Conservation (phyloP, 2,888 invertebrate genomes). For the Urechis unicinctus region DNA sequence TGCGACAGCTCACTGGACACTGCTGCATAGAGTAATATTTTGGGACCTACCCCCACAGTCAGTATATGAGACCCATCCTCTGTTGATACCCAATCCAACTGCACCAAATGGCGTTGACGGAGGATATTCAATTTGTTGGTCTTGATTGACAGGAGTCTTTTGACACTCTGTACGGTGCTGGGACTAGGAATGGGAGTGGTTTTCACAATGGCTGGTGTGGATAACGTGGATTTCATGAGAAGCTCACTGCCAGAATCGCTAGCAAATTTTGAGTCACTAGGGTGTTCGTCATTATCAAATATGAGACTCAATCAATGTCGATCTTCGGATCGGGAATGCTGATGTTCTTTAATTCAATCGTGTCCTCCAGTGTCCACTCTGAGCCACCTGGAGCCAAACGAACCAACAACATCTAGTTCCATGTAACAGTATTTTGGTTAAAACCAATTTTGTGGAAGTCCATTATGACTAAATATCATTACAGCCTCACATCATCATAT, state of each 20-base stretch:
- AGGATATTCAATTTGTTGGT: slow-evolving; percentile 28
- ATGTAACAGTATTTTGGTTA: no score
- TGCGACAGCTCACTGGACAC: slow-evolving; percentile 91
- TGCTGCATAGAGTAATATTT: slow-evolving; percentile 24
- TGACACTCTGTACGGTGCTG: slow-evolving; percentile 36
- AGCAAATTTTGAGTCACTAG: background rate
- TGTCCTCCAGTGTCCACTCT: slow-evolving; percentile 88
- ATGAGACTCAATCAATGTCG: slow-evolving; percentile 28
- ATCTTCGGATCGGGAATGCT: slow-evolving; percentile 58
- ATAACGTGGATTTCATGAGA: slow-evolving; percentile 10
- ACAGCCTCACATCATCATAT: background rate
- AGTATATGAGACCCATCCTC: slow-evolving; percentile 98
- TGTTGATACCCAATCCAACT: slow-evolving; percentile 97
- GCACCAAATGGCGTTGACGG: slow-evolving; percentile 61
- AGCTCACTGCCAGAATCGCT: background rate
- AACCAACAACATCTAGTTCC: no score
- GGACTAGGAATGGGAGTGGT: slow-evolving; percentile 35
- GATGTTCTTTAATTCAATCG: slow-evolving; percentile 87
- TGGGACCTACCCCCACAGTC: slow-evolving; percentile 78
- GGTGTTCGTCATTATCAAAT: slow-evolving; percentile 8
- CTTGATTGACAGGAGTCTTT: slow-evolving; percentile 7
- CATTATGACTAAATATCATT: no score
- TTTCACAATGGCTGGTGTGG: slow-evolving; percentile 8
- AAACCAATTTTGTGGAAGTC: no score
- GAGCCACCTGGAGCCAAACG: slow-evolving; percentile 66